Percentiles rank a stretch among this genome's conserved stretches.
Conservation (phyloP, 2,113 vertebrate genomes). For the Anthoscopus minutus region DNA sequence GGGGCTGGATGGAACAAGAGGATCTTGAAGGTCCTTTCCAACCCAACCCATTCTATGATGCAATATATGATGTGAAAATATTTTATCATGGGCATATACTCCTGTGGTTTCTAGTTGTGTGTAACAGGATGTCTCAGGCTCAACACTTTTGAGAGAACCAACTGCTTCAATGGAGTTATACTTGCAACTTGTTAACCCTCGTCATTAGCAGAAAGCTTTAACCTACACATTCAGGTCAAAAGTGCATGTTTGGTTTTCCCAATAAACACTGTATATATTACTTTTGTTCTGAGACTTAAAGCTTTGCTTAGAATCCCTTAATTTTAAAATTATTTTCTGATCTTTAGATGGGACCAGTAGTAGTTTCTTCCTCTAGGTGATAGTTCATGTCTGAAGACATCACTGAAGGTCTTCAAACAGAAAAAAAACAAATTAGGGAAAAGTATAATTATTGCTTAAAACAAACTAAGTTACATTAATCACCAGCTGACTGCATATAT, state of each 20-base stretch:
- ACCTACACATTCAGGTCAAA: not conserved
- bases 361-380: not conserved
- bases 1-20: not conserved
- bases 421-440: not conserved
- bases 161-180: not conserved
- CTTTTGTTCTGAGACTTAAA: not conserved
- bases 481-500: not conserved
- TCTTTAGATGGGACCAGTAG: not conserved
- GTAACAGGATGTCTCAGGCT: not conserved
- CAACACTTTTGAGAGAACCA: not conserved
- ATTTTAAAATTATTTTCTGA: not conserved
- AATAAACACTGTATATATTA: not conserved
- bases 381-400: not conserved
- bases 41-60: not conserved
- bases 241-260: not conserved
- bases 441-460: not conserved
- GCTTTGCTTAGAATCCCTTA: not conserved
- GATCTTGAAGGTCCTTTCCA: not conserved
- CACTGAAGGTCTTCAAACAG: not conserved
- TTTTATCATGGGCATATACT: not conserved
- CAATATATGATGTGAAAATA: not conserved
- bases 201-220: not conserved
- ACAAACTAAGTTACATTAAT: not conserved
- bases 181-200: not conserved
- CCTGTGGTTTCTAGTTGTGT: not conserved